Percentiles rank a stretch among this genome's conserved stretches.
Conservation (phyloP, 2,888 invertebrate species). For the Drosophila atripex region DNA sequence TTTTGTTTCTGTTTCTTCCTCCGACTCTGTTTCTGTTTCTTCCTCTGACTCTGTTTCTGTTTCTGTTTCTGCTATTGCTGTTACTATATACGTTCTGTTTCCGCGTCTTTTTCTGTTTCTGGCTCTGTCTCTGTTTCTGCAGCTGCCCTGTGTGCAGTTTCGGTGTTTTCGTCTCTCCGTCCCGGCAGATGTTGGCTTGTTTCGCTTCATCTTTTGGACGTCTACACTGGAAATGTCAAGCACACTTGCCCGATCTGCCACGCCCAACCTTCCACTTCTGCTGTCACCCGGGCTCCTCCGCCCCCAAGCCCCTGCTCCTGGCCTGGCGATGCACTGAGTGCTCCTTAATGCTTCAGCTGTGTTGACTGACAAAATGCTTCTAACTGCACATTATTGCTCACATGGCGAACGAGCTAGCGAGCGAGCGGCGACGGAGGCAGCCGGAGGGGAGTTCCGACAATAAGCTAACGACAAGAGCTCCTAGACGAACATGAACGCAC, state of each 20-base stretch:
- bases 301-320: slow-evolving; percentile 2
- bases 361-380: slow-evolving; percentile 61
- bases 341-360: slow-evolving; percentile 27
- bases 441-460: slow-evolving; percentile 21
- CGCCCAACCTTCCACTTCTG: neutral
- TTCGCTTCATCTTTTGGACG: slow-evolving; percentile 29
- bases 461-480: slow-evolving; percentile 36
- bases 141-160: slow-evolving; percentile 6
- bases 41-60: no score
- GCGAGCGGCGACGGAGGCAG: neutral
- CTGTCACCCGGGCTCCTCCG: neutral
- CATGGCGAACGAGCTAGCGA: slow-evolving; percentile 21
- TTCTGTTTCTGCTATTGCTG: slow-evolving; percentile 10
- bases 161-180: slow-evolving; percentile 13
- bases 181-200: slow-evolving; percentile 8
- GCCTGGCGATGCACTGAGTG: slow-evolving; percentile 12
- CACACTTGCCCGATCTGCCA: slow-evolving; percentile 35
- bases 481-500: slow-evolving; percentile 22
- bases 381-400: slow-evolving; percentile 58
- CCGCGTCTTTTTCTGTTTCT: slow-evolving; percentile 13
- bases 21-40: slow-evolving; percentile 21
- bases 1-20: slow-evolving; percentile 12
- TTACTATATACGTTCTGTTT: slow-evolving; percentile 7
- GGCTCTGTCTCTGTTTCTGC: neutral
- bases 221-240: slow-evolving; percentile 39